These are phyloP conservation scores for Pseudolaguvia tuberculata DNA, from an alignment of 2,113 vertebrate genomes.

Conservation along the genomic window DNA sequence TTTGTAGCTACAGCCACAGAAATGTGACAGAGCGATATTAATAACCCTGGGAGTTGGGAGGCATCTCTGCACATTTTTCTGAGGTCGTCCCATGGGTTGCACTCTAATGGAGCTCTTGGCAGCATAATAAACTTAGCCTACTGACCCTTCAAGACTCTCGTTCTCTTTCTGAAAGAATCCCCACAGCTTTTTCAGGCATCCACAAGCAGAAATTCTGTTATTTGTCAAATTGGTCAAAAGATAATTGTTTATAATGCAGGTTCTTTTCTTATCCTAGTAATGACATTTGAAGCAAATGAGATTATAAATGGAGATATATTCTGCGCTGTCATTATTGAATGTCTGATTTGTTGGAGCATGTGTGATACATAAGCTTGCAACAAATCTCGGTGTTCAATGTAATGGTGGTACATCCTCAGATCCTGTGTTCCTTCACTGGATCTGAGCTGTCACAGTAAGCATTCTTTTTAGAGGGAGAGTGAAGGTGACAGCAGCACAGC, in stretches of 20 bases:
- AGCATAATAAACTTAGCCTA: constrained; percentile 50
- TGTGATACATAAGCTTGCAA: constrained; percentile 55
- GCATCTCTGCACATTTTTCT: constrained; percentile 44
- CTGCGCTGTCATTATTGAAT: neutral
- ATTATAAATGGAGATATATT: neutral
- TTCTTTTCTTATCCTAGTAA: neutral
- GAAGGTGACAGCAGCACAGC: constrained; percentile 68
- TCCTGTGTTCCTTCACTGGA: constrained; percentile 65
- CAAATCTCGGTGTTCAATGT: constrained; percentile 22
- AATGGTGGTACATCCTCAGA: constrained; percentile 58
- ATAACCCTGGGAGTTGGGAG: constrained; percentile 41
- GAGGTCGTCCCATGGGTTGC: constrained; percentile 39
- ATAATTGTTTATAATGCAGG: neutral
- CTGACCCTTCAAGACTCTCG: constrained; percentile 42
- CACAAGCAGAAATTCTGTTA: constrained; percentile 15
- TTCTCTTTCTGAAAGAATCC: constrained; percentile 32
- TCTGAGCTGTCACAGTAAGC: constrained; percentile 63
- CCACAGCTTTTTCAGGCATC: constrained; percentile 11
- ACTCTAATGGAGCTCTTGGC: constrained; percentile 51
- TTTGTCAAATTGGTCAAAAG: no score
- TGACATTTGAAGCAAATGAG: neutral
- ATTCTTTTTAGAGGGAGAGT: constrained; percentile 52
- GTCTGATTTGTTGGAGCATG: neutral
- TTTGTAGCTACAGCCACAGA: constrained; percentile 41
- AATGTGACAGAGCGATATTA: constrained; percentile 42